These are phyloP conservation scores for Microcebus murinus DNA, from an alignment of 2,113 vertebrate genomes.

Conservation along the genomic window DNA sequence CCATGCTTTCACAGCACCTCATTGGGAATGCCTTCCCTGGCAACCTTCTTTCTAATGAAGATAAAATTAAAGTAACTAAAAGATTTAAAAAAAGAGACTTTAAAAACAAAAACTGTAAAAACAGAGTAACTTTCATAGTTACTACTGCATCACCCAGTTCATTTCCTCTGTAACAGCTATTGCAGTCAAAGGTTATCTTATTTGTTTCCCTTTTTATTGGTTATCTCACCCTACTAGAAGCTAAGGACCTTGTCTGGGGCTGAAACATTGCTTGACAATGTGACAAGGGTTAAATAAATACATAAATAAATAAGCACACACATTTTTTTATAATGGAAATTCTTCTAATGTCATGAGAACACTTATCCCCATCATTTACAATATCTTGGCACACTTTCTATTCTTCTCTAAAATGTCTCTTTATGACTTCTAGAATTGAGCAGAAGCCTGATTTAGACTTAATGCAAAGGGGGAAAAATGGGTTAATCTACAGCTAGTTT, in stretches of 20 bases:
- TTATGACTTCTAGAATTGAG: neutral
- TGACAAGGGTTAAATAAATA: neutral
- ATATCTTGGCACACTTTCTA: neutral
- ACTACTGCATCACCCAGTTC: neutral
- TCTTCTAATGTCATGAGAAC: neutral
- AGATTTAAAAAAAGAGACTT: neutral
- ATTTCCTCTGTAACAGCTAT: neutral
- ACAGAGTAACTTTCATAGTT: neutral
- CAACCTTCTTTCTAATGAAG: neutral
- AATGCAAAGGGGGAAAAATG: neutral
- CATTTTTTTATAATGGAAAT: neutral
- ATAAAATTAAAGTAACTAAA: neutral
- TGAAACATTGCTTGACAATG: neutral
- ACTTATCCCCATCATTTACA: neutral
- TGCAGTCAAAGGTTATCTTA: neutral
- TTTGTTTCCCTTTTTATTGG: neutral
- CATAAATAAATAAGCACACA: neutral
- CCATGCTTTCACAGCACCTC: neutral
- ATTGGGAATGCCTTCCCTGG: neutral
- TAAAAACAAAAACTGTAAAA: too few species aligned
- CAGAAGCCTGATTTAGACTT: neutral
- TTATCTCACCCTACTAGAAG: neutral
- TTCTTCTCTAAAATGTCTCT: neutral
- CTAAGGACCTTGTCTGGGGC: neutral
- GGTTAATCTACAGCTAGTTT: neutral